Base-by-base conservation (phyloP, 92 coral and sea anemone genomes). In the Plumapathes pennacea region DNA sequence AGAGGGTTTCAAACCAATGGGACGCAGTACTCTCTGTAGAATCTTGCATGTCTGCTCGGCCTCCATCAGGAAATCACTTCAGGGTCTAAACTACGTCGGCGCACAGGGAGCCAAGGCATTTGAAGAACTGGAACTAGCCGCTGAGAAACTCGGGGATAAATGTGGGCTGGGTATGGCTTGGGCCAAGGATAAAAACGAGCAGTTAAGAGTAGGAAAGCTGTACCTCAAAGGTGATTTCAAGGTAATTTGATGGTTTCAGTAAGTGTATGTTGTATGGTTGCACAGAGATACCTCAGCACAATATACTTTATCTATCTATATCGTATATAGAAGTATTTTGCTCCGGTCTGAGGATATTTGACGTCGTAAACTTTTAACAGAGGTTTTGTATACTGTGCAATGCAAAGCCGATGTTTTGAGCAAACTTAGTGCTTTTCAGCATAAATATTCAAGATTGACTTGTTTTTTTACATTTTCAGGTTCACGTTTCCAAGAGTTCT, bases 51-150 rank as follows among this genome's bases (percentile, higher is more conserved):
- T 65, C 24, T 51, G 72, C 22, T 65, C 72, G 5, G 62, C 72
- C 3, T 52, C 72, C 0, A 21, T 28, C 0, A 20, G 62, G 36
- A 65, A 65, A 25, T 65, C 72, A 0, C 51, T 65, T 12, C 72
- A 65, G 55, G 62, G 72, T 3, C 48, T 67, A 15, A 62, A 67
- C 15, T 52, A 67, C 32, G 38, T 67, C 26, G 20, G 10, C 20
- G 74, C 64, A 17, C 62, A 67, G 12, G 74, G 74, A 2, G 59
- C 62, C 54, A 73, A 43, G 22, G 72, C 72, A 14, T 73, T 73
- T n/a, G 71, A 73, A 7, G 65, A 54, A 14, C 56, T 73, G 40
- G 64, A 40, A 25, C 23, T 21, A 32, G 66, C 33, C 8, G 57
- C 25, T 34, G 57, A 62, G 0, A 20, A 40, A 38, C 38, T 67